These are phyloP conservation scores for Phaethon lepturus DNA, from an alignment of 2,113 vertebrate species.

Conservation along the genomic window DNA sequence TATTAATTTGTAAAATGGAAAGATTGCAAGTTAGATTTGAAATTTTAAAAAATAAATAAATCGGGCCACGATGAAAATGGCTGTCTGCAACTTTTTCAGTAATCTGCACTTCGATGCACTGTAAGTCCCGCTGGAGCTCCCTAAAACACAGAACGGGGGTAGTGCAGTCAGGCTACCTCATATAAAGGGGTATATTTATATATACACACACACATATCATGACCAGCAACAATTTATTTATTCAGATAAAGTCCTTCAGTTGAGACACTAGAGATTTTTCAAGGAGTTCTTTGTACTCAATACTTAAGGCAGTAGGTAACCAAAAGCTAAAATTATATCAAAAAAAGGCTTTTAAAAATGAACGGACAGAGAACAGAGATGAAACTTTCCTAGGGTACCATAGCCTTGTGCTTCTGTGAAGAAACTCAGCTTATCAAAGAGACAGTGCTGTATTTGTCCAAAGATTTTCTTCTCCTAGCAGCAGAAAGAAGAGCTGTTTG, in stretches of 20 bases:
- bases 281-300: neutral
- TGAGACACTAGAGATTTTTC: neutral
- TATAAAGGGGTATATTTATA: too few relatives aligned
- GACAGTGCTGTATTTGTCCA: too few relatives aligned
- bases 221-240: neutral
- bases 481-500: neutral
- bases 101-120: fast-evolving
- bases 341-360: neutral
- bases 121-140: too few relatives aligned
- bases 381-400: neutral
- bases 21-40: neutral
- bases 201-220: too few relatives aligned
- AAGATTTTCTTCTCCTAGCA: too few relatives aligned
- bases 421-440: too few relatives aligned
- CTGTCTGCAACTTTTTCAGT: neutral
- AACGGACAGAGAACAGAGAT: neutral
- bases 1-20: neutral
- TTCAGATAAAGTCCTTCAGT: neutral
- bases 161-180: neutral
- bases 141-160: fast-evolving
- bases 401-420: fast-evolving
- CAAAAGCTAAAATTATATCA: neutral
- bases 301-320: neutral
- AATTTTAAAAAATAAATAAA: neutral
- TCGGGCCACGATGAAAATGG: neutral